phyloP scores from a whole-genome alignment of 2,888 invertebrate species.

The Heliconius ethilla region DNA sequence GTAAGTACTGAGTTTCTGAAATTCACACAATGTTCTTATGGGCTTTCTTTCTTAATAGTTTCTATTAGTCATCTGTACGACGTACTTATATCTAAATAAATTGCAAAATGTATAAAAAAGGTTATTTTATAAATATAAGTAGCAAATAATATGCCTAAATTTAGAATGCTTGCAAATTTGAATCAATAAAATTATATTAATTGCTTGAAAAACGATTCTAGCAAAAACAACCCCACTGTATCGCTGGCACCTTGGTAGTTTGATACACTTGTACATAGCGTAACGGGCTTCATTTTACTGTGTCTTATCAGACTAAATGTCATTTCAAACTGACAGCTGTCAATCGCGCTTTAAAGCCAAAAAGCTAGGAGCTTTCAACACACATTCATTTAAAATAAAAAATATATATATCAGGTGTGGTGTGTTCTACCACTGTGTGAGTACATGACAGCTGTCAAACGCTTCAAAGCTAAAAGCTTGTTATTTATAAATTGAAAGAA shows the following conservation, averaged over 20 bases:
- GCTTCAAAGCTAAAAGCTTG: constrained; percentile 15
- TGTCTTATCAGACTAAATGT: constrained; percentile 7
- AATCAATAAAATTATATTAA: not conserved
- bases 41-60: not conserved
- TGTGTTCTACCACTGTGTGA: constrained; percentile 14
- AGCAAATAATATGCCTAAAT: constrained; percentile 10
- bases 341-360: not conserved
- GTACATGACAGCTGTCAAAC: constrained; percentile 3
- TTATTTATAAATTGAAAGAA: not conserved
- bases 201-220: not conserved
- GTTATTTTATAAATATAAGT: constrained; percentile 1
- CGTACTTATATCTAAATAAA: not conserved
- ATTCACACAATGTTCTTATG: constrained; percentile 3
- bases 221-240: not conserved
- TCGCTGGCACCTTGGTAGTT: not conserved
- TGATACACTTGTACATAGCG: not conserved
- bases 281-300: constrained; percentile 23
- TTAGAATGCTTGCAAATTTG: not conserved
- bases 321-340: constrained; percentile 9
- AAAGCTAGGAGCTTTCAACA: constrained; percentile 1
- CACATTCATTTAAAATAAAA: not conserved
- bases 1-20: constrained; percentile 20
- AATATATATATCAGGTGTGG: not conserved
- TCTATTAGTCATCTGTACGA: not conserved
- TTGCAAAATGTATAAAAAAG: constrained; percentile 2